These are phyloP conservation scores for Drosophila colorata DNA, from an alignment of 2,888 invertebrate genomes.

Conservation along the genomic window DNA sequence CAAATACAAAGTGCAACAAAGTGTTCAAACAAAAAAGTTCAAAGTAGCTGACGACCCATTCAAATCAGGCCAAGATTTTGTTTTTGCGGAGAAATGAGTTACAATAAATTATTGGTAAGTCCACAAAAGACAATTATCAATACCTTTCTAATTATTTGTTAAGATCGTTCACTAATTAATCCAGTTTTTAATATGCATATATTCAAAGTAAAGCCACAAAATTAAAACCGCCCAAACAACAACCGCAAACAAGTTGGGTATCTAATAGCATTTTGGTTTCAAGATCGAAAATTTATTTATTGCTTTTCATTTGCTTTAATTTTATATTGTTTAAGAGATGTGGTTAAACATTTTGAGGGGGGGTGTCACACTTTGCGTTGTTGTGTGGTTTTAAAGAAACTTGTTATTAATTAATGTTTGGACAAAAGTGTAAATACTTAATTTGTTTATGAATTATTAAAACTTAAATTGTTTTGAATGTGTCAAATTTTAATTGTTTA, in stretches of 20 bases:
- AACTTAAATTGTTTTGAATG: not conserved
- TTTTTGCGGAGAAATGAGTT: slow-evolving; percentile 83
- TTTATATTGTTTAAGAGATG: slow-evolving; percentile 57
- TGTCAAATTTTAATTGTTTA: not conserved
- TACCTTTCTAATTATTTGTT: not conserved
- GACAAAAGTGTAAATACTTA: not conserved
- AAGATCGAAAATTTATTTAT: slow-evolving; percentile 47
- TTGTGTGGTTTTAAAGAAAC: not conserved
- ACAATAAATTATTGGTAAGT: slow-evolving; percentile 82
- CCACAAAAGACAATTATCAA: not conserved
- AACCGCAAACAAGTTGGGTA: slow-evolving; percentile 55
- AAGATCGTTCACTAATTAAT: slow-evolving; percentile 1
- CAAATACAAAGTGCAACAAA: slow-evolving; percentile 58
- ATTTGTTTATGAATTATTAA: not conserved
- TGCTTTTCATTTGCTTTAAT: slow-evolving; percentile 31
- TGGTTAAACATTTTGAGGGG: slow-evolving; percentile 13
- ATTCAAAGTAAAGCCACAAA: slow-evolving; percentile 21
- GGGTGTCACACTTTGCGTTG: not conserved
- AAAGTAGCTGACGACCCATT: slow-evolving; percentile 32
- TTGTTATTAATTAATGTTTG: not conserved
- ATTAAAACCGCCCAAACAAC: slow-evolving; percentile 1
- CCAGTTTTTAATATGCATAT: slow-evolving; percentile 23
- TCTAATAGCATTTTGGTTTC: slow-evolving; percentile 2
- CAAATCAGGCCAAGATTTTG: slow-evolving; percentile 55
- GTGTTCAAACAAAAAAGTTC: slow-evolving; percentile 32